Evolutionary conservation across 2,113 vertebrate genomes (phyloP), one percentile per base, ranked within the genome.

Genomic region (Morone chrysops): DNA sequence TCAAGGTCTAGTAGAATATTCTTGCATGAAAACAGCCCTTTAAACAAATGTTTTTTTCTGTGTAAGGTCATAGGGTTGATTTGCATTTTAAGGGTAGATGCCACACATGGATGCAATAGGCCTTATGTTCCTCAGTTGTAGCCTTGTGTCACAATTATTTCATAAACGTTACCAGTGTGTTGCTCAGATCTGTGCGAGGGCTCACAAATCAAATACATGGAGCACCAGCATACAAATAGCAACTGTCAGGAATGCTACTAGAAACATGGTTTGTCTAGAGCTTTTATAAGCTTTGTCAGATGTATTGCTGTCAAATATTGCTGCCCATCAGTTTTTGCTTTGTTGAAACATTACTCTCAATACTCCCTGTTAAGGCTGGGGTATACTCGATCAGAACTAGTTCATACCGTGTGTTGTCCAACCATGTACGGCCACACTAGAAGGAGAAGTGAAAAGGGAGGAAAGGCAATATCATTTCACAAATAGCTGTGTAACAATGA

Each of bases 91-190:
- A 51, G n/a, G 7, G 25, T 11, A 40, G 47, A 31, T 59, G 10
- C 17, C 22, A 31, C 8, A 78, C 75, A 68, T 71, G 8, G 47
- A 66, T 17, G 36, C 36, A 18, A 74, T 11, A 54, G 51, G 20
- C 63, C 13, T 14, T 61, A 2, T 51, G 5, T 59, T 65, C 12
- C 18, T 51, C 36, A n/a, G 71, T 8, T 59, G 12, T 70, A 61
- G 65, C 80, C 61, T 61, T 59, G 54, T 82, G 22, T 65, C 73
- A 68, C 25, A 86, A 25, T 84, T 50, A 57, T 72, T 77, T 84
- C 25, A 84, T 60, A 75, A 41, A 74, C 68, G 63, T 48, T 66
- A 45, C 2, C 51, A 65, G 17, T 66, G 20, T 66, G 59, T 18
- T 43, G 45, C 47, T 88, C 20, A 22, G 50, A 57, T 79, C 61